Evolutionary conservation across 2,888 invertebrate species (phyloP), one percentile per base, ranked within the genome.

Genomic region (Diadromus collaris): DNA sequence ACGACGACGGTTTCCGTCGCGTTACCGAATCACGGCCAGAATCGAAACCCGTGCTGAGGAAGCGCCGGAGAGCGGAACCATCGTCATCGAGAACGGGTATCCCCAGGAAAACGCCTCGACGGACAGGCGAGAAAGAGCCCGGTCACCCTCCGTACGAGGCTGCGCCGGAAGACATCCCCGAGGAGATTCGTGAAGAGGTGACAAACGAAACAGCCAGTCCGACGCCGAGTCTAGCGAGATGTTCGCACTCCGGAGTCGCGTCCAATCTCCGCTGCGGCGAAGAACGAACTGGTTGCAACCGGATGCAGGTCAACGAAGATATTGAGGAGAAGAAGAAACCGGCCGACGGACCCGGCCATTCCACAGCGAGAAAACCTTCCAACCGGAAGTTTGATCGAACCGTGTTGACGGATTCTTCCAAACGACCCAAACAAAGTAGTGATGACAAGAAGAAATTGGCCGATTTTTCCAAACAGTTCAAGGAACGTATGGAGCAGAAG

Each of bases 31-130:
- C 82, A 68, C 84, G 84, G 83, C 38, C 81, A 77, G 83, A 85
- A 84, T 81, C 85, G 85, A 85, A 82, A 82, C 78, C 83, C 82
- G 84, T 79, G 80, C 82, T 83, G 75, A 85, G 88, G 73, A 88
- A 88, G 80, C 85, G 87, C 72, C 86, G 86, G 61, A 83, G 85
- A 81, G 77, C 82, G 61, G 87, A 87, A 24, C 81, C 84, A 63
- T 74, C 82, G 34, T 77, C 83, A 24, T 76, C 83, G 56, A 85
- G 81, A 71, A 83, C 83, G 70, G 84, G 82, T 44, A 82, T 85
- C 74, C 85, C 85, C 64, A 81, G 82, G 64, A 86, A 86, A 77
- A 78, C 85, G 44, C 81, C 81, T 61, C 83, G 85, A 83, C 83
- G 84, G 41, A 82, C 84, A 60, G 82, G 83, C 70, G 70, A 60